Percentiles rank a stretch among this genome's conserved stretches.
Evolutionary conservation across 1,140 invertebrate species (phyloP).

Genomic region (Pygmarrhopalites habei): DNA sequence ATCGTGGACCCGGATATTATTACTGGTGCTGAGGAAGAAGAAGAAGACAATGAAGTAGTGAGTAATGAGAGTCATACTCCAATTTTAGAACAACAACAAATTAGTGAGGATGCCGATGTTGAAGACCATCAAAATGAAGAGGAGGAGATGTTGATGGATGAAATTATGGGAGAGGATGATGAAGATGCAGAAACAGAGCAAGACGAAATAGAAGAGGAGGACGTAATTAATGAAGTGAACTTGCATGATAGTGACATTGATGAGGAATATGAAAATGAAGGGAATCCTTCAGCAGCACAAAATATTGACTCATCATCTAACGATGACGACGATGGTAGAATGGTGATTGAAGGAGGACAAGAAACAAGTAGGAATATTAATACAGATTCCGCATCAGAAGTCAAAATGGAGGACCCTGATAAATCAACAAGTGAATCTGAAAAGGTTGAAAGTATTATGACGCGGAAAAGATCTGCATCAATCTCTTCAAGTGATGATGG

Average conservation of each 20-base stretch:
- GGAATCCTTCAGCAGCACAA: not conserved
- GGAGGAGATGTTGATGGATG: not conserved
- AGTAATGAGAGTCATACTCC: not conserved
- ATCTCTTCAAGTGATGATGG: constrained; percentile 27
- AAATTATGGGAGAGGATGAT: constrained; percentile 14
- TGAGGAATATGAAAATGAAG: not conserved
- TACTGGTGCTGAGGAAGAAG: not conserved
- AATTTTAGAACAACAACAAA: not conserved
- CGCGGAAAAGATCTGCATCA: constrained; percentile 32
- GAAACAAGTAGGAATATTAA: not conserved
- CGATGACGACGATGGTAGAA: constrained; percentile 21
- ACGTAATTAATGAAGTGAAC: constrained; percentile 10
- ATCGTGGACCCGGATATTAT: not conserved
- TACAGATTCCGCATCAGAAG: not conserved
- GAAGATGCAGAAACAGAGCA: constrained; percentile 10
- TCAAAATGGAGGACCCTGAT: not conserved
- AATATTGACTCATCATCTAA: constrained; percentile 9
- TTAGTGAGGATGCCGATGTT: constrained; percentile 3
- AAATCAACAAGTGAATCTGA: not conserved
- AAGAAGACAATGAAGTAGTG: not conserved
- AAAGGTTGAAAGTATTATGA: constrained; percentile 7
- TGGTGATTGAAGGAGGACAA: not conserved
- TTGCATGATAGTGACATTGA: too few species aligned
- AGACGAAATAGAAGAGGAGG: constrained; percentile 14
- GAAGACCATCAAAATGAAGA: constrained; percentile 8